Percentiles rank a stretch among this genome's conserved stretches.
phyloP scores from a whole-genome alignment of 2,113 vertebrate genomes.

The Spea bombifrons region DNA sequence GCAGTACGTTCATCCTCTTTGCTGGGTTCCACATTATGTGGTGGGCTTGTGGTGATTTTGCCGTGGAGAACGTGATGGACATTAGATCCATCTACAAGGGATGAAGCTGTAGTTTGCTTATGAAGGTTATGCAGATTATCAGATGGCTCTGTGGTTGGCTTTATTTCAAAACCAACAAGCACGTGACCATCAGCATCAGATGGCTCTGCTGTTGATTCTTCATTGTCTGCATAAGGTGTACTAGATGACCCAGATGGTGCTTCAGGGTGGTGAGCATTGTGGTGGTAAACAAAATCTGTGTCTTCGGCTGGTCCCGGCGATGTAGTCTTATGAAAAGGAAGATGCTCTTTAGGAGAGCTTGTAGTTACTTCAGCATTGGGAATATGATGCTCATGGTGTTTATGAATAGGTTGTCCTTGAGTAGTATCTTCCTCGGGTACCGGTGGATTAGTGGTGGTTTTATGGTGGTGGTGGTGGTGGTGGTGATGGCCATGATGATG shows the following conservation, averaged over 20 bases:
- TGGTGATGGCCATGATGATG: constrained; percentile 35
- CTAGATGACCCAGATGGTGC: constrained; percentile 17
- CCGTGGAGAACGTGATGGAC: neutral
- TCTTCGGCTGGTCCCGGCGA: neutral
- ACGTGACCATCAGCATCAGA: neutral
- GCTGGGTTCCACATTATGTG: neutral
- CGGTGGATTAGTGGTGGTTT: neutral
- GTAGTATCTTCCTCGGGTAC: neutral
- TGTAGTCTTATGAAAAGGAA: neutral
- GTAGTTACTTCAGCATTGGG: neutral
- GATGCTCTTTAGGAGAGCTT: neutral
- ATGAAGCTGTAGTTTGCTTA: neutral
- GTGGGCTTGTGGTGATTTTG: neutral
- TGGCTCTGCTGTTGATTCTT: neutral
- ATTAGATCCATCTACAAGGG: neutral
- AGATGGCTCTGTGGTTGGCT: neutral
- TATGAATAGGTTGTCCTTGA: neutral
- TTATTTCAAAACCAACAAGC: neutral
- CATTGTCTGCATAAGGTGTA: constrained; percentile 1
- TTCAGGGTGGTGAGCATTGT: constrained; percentile 2
- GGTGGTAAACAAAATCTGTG: neutral
- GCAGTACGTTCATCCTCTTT: neutral
- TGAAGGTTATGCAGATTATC: neutral
- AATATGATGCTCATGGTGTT: neutral
- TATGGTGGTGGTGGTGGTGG: constrained; percentile 44